Conservation (phyloP, 2,888 invertebrate species). For the Aspidiotus destructor region DNA sequence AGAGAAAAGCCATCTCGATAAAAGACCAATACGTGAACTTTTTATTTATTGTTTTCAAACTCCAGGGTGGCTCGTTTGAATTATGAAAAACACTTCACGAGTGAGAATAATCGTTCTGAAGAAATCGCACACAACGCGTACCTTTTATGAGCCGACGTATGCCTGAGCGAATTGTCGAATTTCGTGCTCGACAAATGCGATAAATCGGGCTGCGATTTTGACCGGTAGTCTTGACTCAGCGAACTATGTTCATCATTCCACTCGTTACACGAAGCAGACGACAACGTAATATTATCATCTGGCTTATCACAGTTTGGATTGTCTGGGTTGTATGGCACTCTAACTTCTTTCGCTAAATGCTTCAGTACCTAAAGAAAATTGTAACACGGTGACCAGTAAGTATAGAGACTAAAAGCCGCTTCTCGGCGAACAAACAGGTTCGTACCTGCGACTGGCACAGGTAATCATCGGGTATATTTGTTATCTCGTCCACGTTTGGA, state of each 20-base stretch:
- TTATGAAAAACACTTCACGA: no score
- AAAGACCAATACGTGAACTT: no score
- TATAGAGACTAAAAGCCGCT: not conserved
- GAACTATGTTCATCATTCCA: slow-evolving; percentile 34
- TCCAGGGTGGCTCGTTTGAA: no score
- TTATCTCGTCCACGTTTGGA: slow-evolving; percentile 54
- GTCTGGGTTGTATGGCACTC: slow-evolving; percentile 36
- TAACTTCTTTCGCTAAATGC: slow-evolving; percentile 71
- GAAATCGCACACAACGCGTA: not conserved
- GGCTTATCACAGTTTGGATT: slow-evolving; percentile 23
- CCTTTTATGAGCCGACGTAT: slow-evolving; percentile 34
- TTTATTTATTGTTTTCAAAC: no score
- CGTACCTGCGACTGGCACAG: slow-evolving; percentile 62
- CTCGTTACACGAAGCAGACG: slow-evolving; percentile 21
- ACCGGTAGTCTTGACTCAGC: slow-evolving; percentile 42
- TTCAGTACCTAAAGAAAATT: slow-evolving; percentile 52
- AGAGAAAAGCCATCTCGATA: no score
- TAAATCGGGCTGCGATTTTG: slow-evolving; percentile 67
- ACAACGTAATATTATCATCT: slow-evolving; percentile 15
- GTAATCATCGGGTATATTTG: slow-evolving; percentile 75
- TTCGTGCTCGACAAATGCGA: slow-evolving; percentile 17
- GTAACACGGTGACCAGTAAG: not conserved
- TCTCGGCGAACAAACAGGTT: not conserved
- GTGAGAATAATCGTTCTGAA: no score
- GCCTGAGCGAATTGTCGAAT: slow-evolving; percentile 24